phyloP scores from a whole-genome alignment of 1,140 invertebrate genomes.

The Liolophura sinensis region DNA sequence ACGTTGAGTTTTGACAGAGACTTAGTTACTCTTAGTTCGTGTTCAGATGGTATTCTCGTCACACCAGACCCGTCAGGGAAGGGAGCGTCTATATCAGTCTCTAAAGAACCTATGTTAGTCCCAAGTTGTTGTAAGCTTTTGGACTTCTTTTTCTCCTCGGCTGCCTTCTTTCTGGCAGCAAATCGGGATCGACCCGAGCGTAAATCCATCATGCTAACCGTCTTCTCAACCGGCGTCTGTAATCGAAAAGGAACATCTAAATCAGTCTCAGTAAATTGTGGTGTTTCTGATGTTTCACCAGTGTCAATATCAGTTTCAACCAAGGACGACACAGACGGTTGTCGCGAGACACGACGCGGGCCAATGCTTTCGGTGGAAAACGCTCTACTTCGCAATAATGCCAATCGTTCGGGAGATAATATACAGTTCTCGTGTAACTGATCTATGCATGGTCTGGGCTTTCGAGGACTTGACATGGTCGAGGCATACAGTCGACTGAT shows the following conservation, averaged over 20 bases:
- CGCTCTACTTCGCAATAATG: conserved; percentile 38
- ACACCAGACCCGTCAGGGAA: conserved; percentile 61
- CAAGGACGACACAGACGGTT: conserved; percentile 36
- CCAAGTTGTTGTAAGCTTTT: conserved; percentile 51
- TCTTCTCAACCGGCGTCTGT: conserved; percentile 31
- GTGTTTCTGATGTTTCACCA: conserved; percentile 26
- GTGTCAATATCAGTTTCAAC: conserved; percentile 43
- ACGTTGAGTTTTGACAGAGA: conserved; percentile 90
- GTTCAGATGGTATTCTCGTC: conserved; percentile 73
- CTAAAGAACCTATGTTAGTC: conserved; percentile 50
- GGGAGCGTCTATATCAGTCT: conserved; percentile 30
- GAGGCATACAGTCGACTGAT: conserved; percentile 11
- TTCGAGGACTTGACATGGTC: conserved; percentile 15
- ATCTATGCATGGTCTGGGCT: conserved; percentile 20
- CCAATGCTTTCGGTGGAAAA: conserved; percentile 45
- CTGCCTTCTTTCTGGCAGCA: conserved; percentile 9
- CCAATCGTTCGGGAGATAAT: conserved; percentile 37
- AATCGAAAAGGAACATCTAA: conserved; percentile 44
- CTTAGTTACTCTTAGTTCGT: conserved; percentile 88
- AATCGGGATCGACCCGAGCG: conserved; percentile 16
- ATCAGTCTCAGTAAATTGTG: conserved; percentile 33
- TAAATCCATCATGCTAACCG: conserved; percentile 51
- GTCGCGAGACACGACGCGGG: conserved; percentile 20
- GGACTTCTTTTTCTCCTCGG: conserved; percentile 26
- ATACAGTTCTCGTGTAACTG: conserved; percentile 49